A percentile compares a stretch with the other conserved stretches of the same genome.
Evolutionary conservation across 2,888 invertebrate species (phyloP).

Genomic region (Macropis europaea): DNA sequence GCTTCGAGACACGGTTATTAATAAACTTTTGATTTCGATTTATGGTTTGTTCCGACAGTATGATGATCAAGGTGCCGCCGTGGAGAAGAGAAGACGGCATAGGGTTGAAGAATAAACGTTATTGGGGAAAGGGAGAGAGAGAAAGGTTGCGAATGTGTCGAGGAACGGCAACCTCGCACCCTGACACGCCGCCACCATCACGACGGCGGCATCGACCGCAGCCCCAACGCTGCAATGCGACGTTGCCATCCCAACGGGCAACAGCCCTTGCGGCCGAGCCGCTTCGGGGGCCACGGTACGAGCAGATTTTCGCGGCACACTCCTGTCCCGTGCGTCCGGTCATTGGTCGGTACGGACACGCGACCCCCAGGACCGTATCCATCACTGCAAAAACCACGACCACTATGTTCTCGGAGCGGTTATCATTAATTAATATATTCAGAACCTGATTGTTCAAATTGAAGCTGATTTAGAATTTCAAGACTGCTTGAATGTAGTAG

Average conservation of each 20-base stretch:
- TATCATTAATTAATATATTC: too few species aligned
- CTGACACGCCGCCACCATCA: constrained; percentile 65
- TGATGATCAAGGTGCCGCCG: background rate
- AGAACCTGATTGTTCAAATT: too few species aligned
- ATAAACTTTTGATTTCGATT: constrained; percentile 46
- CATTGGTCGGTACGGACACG: constrained; percentile 43
- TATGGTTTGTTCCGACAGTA: constrained; percentile 18
- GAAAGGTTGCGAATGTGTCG: constrained; percentile 12
- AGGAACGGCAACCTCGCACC: constrained; percentile 61
- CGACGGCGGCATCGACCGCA: constrained; percentile 78
- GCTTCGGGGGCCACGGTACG: constrained; percentile 30
- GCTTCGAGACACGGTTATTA: constrained; percentile 34
- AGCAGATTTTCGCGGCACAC: constrained; percentile 58
- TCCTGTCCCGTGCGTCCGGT: constrained; percentile 49
- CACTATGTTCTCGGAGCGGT: too few species aligned
- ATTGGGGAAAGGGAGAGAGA: constrained; percentile 10
- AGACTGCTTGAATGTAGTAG: too few species aligned
- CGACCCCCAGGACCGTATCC: background rate
- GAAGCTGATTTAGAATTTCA: too few species aligned
- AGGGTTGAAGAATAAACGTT: constrained; percentile 38
- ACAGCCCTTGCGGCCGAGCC: constrained; percentile 74
- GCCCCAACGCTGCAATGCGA: constrained; percentile 80
- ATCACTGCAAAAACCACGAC: too few species aligned
- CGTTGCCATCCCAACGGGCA: constrained; percentile 80
- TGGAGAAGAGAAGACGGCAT: constrained; percentile 1